Conservation (phyloP, 2,113 vertebrate species). For the Pituophis catenifer region DNA sequence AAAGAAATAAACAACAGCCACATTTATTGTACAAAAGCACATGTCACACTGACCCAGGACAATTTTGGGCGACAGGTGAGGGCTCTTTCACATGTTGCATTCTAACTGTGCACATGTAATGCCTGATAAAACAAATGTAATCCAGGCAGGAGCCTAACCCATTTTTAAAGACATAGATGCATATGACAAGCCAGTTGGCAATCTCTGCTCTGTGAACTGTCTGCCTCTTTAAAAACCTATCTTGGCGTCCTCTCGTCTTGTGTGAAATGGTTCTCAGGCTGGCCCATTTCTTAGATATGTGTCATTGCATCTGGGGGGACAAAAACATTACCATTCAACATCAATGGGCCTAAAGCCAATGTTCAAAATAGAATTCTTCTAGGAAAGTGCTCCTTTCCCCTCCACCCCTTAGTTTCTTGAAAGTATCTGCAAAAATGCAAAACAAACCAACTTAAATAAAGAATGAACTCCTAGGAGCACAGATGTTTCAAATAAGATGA, state of each 20-base stretch:
- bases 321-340: background rate
- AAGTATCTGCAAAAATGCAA: background rate
- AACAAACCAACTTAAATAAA: background rate
- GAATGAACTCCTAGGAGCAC: conserved; percentile 12
- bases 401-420: background rate
- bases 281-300: background rate
- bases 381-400: background rate
- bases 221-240: background rate
- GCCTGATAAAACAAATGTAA: background rate
- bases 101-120: background rate
- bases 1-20: background rate
- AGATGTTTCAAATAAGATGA: conserved; percentile 54
- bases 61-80: background rate
- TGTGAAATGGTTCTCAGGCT: background rate
- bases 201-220: background rate
- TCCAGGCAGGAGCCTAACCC: background rate
- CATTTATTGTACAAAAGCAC: background rate
- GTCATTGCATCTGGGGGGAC: background rate
- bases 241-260: background rate
- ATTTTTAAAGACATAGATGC: background rate
- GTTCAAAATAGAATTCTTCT: conserved; percentile 1
- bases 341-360: background rate
- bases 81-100: background rate
- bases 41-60: background rate
- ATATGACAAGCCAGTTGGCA: background rate